Evolutionary conservation across 2,113 vertebrate species (phyloP).

Genomic region (Morone saxatilis): DNA sequence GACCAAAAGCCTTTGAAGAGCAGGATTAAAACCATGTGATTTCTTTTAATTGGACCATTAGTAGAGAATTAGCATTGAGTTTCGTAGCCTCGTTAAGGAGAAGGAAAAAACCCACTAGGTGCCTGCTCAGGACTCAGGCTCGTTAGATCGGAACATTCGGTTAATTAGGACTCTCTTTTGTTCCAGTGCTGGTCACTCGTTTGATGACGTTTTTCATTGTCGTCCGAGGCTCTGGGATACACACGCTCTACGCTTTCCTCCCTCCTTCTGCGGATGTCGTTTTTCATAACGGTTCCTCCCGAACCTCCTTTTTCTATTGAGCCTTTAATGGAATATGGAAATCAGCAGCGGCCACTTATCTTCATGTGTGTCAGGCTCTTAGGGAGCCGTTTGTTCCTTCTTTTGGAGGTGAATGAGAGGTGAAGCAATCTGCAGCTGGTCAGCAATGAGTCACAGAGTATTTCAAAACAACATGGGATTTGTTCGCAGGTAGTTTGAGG

Average conservation of each 20-base stretch:
- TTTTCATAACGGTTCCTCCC: constrained; percentile 45
- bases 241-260: constrained; percentile 19
- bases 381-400: constrained; percentile 58
- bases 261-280: constrained; percentile 18
- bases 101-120: constrained; percentile 74
- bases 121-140: constrained; percentile 74
- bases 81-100: constrained; percentile 82
- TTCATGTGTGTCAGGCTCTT: constrained; percentile 57
- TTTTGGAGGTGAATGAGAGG: constrained; percentile 66
- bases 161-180: constrained; percentile 76
- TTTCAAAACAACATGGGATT: constrained; percentile 43
- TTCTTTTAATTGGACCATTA: constrained; percentile 88
- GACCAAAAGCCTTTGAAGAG: constrained; percentile 84
- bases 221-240: constrained; percentile 36
- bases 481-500: constrained; percentile 62
- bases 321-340: constrained; percentile 69
- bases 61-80: constrained; percentile 86
- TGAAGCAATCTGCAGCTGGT: constrained; percentile 70
- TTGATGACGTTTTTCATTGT: constrained; percentile 68
- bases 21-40: constrained; percentile 87
- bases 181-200: constrained; percentile 62
- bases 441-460: constrained; percentile 30
- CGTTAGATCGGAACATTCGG: constrained; percentile 73
- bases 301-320: constrained; percentile 33
- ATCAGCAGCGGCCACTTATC: constrained; percentile 55